Base-by-base conservation (phyloP, 2,888 invertebrate species). In the Clusia tigrina region DNA sequence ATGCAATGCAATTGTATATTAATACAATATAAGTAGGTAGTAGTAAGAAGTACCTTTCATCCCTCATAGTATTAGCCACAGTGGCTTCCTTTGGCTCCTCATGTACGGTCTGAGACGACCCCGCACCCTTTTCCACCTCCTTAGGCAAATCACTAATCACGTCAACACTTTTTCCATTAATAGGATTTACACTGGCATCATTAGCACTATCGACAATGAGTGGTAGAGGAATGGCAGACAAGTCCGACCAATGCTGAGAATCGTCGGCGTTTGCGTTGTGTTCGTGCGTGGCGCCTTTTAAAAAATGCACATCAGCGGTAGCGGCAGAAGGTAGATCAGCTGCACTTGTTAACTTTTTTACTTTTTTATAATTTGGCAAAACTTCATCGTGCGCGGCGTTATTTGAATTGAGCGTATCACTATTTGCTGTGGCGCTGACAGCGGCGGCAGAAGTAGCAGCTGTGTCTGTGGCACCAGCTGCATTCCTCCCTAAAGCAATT, bases 361-460 rank as follows among this genome's bases (percentile, higher is more conserved):
- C 42, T 66, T 70, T 70, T 66, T 69, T 68, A 60, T 71, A 67
- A 67, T 68, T 71, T 48, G 68, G 68, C 54, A 67, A 60, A 62
- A 71, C 55, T 61, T 65, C 60, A 20, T 63, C 54, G n/a, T n/a
- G n/a, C n/a, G n/a, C n/a, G 20, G 46, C 58, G 42, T 65, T 32
- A 37, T 61, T 53, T 18, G 54, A 24, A 1, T 52, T 58, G 17
- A 10, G 46, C 26, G 25, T 1, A n/a, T 62, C 62, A 62, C 32
- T 32, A 6, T 32, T 6, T 12, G 6, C 32, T 12, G 32, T 6
- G 12, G 6, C 12, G 6, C 6, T 12, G 32, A 3, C 42, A 42
- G 9, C 3, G 20, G 18, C 3, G 48, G 48, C 22, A 15, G 48
- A 2, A 22, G 18, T 22, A 48, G 20, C 15, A 5, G 22, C 22